Conservation (phyloP, 2,797 vertebrate genomes). For the Phalloptychus januarius region DNA sequence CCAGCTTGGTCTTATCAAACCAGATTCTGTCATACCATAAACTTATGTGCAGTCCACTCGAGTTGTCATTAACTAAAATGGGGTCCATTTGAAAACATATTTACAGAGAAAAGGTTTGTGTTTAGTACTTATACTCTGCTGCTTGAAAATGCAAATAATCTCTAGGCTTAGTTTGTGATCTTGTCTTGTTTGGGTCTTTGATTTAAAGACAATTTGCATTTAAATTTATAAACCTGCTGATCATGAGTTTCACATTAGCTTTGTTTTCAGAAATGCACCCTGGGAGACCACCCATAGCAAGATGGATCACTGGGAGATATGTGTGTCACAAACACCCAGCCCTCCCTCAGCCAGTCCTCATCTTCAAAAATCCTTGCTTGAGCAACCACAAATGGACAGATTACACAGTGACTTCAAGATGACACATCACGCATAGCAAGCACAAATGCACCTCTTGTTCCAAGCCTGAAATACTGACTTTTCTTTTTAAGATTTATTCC, state of each 20-base stretch:
- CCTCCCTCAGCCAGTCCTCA: slow-evolving; percentile 64
- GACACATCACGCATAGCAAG: slow-evolving; percentile 79
- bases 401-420: slow-evolving; percentile 81
- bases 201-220: slow-evolving; percentile 44
- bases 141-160: background rate
- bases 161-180: background rate
- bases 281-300: slow-evolving; percentile 76
- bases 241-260: slow-evolving; percentile 62
- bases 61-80: background rate
- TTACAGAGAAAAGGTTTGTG: background rate
- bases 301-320: slow-evolving; percentile 75
- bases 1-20: background rate
- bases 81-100: background rate
- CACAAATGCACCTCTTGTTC: slow-evolving; percentile 78
- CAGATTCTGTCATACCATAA: background rate
- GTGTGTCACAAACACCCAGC: slow-evolving; percentile 67
- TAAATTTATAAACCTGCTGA: slow-evolving; percentile 59
- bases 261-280: slow-evolving; percentile 53
- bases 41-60: background rate
- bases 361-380: slow-evolving; percentile 64
- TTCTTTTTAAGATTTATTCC: slow-evolving; percentile 84
- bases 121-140: background rate
- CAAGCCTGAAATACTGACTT: slow-evolving; percentile 73
- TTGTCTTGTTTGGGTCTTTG: background rate
- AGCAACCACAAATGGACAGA: slow-evolving; percentile 81